These are phyloP conservation scores for Lanistes nyassanus DNA, from an alignment of 1,140 invertebrate genomes.

Conservation along the genomic window DNA sequence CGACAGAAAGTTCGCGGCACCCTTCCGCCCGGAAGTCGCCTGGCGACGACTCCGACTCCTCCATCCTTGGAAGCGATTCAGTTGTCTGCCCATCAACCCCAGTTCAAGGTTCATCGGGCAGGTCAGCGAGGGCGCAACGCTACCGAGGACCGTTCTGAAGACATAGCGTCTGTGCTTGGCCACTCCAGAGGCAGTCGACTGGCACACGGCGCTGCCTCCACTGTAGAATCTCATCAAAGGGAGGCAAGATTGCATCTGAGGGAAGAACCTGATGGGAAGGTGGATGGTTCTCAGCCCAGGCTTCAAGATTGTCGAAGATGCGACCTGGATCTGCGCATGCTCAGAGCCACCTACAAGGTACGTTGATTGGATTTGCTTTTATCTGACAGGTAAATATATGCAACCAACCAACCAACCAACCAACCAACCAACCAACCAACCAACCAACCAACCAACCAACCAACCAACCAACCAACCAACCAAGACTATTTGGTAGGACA, in stretches of 20 bases:
- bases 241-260: not conserved
- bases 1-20: too few relatives aligned
- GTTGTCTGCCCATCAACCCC: too few relatives aligned
- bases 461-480: too few relatives aligned
- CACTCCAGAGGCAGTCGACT: not conserved
- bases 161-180: not conserved
- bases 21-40: too few relatives aligned
- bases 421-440: too few relatives aligned
- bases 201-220: not conserved
- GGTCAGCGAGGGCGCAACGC: not conserved
- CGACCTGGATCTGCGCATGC: not conserved
- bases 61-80: too few relatives aligned
- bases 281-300: not conserved
- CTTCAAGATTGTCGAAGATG: not conserved
- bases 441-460: too few relatives aligned
- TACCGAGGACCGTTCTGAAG: not conserved
- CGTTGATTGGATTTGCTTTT: not conserved
- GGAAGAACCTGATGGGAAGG: not conserved
- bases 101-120: too few relatives aligned
- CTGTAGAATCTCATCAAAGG: not conserved
- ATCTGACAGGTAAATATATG: too few relatives aligned
- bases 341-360: not conserved
- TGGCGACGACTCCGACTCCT: too few relatives aligned
- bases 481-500: too few relatives aligned
- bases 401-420: too few relatives aligned